Base-by-base conservation (phyloP, 2,888 invertebrate genomes). In the Conus canariensis region DNA sequence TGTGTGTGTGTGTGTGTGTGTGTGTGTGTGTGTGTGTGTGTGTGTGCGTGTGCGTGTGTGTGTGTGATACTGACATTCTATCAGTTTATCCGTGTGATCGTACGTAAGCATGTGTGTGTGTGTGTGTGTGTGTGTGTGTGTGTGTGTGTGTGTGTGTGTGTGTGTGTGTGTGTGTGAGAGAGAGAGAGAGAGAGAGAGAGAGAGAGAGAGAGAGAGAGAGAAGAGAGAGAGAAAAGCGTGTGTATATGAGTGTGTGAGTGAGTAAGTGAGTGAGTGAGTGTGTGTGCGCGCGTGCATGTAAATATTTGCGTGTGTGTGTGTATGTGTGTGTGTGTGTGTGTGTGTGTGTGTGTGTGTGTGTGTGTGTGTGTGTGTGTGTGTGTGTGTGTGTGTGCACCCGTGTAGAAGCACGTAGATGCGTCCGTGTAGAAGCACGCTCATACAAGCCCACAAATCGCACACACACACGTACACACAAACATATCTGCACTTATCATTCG, bases 1-100 rank as follows among this genome's bases (percentile, higher is more conserved):
- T 87, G 67, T 87, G 87, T 87, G 87, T 70, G 30, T 87, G 87
- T 70, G 70, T 70, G 30, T 70, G 45, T 45, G 87, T 56, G 87
- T 87, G 87, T 67, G 67, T 67, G 67, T 87, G 87, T 70, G 70
- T 87, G 67, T 56, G 67, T 56, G 67, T 56, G 87, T 67, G 87
- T 56, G 87, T 87, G 87, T 59, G 85, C 19, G 85, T 59, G 85
- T 59, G 85, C n/a, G 85, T 59, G 59, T 22, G 85, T n/a, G 19
- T 12, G 82, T 25, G 82, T 0, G 82, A 16, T 14, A 45, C 12
- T 56, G 82, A 6, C 56, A 16, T 45, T 56, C 56, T 67, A 19
- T 67, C 14, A 16, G 19, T 67, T 10, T 67, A 19, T 19, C 25
- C 25, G 77, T 25, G 77, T 77, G 82, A 56, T 45, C 56, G 82